Conservation (phyloP, 2,797 vertebrate genomes). For the Syndactyla subalaris region DNA sequence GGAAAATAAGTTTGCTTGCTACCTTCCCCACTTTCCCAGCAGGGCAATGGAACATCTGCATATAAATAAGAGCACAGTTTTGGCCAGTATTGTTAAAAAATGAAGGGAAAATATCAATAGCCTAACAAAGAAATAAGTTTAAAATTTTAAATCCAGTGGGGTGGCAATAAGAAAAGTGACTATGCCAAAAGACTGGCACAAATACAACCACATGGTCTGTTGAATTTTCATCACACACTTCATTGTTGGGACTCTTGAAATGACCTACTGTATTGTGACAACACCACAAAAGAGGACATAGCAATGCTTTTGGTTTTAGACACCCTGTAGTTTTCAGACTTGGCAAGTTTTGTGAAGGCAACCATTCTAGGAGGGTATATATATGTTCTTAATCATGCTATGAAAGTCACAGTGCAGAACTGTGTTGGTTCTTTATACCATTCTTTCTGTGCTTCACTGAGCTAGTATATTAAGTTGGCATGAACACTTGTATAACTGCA, state of each 20-base stretch:
- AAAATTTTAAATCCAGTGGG: not conserved
- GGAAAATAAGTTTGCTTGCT: not conserved
- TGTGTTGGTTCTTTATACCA: not conserved
- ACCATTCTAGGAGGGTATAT: not conserved
- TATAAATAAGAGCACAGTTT: not conserved
- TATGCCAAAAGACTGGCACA: not conserved
- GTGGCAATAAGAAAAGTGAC: not conserved
- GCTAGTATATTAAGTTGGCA: not conserved
- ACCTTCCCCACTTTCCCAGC: not conserved
- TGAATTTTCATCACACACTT: not conserved
- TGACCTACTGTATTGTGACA: accelerated
- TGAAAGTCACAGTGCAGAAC: not conserved
- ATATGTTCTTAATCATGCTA: not conserved
- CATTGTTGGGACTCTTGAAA: not conserved
- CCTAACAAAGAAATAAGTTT: not conserved
- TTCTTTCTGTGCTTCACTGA: not conserved
- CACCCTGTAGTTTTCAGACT: not conserved
- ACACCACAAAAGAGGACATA: not conserved
- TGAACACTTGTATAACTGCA: not conserved
- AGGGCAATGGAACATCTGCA: not conserved
- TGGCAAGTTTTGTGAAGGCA: not conserved
- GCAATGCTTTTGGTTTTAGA: not conserved
- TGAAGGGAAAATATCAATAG: not conserved
- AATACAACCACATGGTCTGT: not conserved
- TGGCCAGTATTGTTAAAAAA: not conserved